A percentile compares a stretch with the other conserved stretches of the same genome.
These are phyloP conservation scores for Pteruthius melanotis DNA, from an alignment of 2,113 vertebrate species.

Conservation along the genomic window DNA sequence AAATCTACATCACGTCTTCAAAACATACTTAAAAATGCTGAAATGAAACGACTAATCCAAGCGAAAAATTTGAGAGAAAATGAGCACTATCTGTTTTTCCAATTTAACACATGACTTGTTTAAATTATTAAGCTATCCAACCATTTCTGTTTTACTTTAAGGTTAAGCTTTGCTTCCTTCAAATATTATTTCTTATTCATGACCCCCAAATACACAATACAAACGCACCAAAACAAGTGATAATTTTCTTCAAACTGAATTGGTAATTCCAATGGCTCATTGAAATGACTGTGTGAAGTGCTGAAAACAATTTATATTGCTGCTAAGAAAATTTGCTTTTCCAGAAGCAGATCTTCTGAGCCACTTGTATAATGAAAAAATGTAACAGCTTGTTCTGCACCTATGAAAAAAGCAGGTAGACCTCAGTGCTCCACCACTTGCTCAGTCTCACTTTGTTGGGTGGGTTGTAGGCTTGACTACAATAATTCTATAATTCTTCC, in stretches of 20 bases:
- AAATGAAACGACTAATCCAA: neutral
- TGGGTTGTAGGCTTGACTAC: too few species aligned
- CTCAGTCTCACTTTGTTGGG: neutral
- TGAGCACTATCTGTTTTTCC: neutral
- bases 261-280: neutral
- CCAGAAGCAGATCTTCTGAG: neutral
- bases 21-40: neutral
- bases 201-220: neutral
- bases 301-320: neutral
- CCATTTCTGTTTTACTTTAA: neutral
- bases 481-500: neutral
- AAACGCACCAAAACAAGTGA: neutral
- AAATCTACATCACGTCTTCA: neutral
- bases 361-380: neutral
- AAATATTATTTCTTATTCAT: neutral
- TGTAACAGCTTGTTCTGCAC: neutral
- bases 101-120: neutral
- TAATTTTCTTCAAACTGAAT: neutral
- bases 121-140: slow-evolving; percentile 1
- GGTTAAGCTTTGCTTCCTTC: neutral
- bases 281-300: neutral
- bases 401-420: neutral
- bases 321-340: neutral
- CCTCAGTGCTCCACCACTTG: neutral
- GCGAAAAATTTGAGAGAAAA: neutral